A percentile compares a stretch with the other conserved stretches of the same genome.
Conservation (phyloP, 2,113 vertebrate genomes). For the Equus quagga region DNA sequence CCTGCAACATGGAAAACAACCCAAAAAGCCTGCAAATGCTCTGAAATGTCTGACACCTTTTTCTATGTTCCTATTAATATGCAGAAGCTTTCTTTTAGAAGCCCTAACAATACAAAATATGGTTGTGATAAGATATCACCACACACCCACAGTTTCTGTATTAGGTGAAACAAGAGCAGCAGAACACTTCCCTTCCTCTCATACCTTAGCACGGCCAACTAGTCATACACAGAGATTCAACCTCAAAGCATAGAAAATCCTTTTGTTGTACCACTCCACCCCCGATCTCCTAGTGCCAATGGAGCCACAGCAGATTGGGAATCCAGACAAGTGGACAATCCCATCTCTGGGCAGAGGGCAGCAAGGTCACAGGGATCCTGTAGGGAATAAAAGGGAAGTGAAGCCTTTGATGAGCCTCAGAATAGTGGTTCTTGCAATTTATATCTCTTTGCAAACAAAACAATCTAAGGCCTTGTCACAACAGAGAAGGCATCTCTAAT, state of each 20-base stretch:
- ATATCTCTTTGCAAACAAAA: background rate
- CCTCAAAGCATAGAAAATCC: background rate
- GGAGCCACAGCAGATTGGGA: background rate
- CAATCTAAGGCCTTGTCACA: background rate
- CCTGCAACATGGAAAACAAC: background rate
- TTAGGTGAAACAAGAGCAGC: background rate
- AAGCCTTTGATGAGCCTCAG: background rate
- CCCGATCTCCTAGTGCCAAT: background rate
- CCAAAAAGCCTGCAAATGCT: background rate
- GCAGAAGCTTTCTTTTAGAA: conserved; percentile 2
- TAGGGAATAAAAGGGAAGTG: background rate
- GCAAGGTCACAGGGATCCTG: background rate
- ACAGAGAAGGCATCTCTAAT: background rate
- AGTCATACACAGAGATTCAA: background rate
- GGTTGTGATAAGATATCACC: background rate
- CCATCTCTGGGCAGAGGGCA: background rate
- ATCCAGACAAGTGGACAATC: background rate
- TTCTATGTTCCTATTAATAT: background rate
- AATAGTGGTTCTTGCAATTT: background rate
- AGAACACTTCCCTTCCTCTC: background rate
- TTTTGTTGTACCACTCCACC: background rate
- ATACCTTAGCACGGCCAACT: background rate
- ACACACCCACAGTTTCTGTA: background rate
- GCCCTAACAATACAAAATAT: background rate
- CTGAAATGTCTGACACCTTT: background rate